Evolutionary conservation across 1,140 invertebrate species (phyloP).

Genomic region (Chironomus tepperi): DNA sequence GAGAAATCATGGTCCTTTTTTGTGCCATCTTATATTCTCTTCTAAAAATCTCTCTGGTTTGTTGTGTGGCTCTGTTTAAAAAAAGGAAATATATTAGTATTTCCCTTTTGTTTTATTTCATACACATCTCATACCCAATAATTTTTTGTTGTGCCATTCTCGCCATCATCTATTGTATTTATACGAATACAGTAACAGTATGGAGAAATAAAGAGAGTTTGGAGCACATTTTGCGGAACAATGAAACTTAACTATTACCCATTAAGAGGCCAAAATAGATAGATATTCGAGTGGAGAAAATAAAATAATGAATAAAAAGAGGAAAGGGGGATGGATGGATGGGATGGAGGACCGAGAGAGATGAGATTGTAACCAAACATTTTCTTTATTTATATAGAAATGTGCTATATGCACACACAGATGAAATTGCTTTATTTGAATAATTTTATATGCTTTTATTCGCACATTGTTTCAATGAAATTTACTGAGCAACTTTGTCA

Average conservation of each 20-base stretch:
- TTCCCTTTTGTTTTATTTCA: constrained; percentile 13
- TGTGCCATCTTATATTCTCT: not conserved
- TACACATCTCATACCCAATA: not conserved
- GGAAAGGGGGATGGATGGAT: not conserved
- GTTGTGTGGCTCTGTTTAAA: not conserved
- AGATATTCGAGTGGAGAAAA: no score
- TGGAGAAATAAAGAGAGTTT: not conserved
- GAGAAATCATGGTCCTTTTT: not conserved
- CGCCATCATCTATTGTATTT: not conserved
- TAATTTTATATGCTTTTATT: no score
- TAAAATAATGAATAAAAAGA: no score
- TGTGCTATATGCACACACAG: not conserved
- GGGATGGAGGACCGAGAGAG: not conserved
- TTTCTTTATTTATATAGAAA: not conserved
- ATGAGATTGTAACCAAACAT: not conserved
- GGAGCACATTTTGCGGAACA: constrained; percentile 10
- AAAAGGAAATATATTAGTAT: constrained; percentile 21
- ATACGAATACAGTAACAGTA: not conserved
- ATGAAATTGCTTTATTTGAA: not conserved
- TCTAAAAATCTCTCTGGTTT: not conserved
- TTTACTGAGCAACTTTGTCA: no score
- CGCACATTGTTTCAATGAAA: no score
- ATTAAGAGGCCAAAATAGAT: not conserved
- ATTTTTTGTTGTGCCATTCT: no score
- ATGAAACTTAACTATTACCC: constrained; percentile 21